A percentile compares a stretch with the other conserved stretches of the same genome.
Evolutionary conservation across 1,140 invertebrate genomes (phyloP).

Genomic region (Oncopodura yosiiana): DNA sequence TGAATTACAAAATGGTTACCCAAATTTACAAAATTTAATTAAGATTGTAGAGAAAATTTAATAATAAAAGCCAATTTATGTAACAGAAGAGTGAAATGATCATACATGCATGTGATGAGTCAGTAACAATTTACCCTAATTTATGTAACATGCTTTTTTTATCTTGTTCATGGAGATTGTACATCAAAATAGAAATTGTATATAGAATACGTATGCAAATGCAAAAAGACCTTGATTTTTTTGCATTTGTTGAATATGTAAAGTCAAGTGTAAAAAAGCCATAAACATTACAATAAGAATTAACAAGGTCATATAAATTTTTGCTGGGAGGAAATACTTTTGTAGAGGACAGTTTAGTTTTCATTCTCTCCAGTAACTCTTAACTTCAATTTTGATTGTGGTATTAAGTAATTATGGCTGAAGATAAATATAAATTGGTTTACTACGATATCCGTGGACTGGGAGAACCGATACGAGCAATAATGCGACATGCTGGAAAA

Average conservation of each 20-base stretch:
- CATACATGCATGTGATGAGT: neutral
- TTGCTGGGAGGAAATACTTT: too few relatives aligned
- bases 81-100: neutral
- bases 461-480: slow-evolving; percentile 50
- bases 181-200: too few relatives aligned
- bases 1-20: neutral
- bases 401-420: too few relatives aligned
- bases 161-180: too few relatives aligned
- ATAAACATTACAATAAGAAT: neutral
- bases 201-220: too few relatives aligned
- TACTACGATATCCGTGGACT: slow-evolving; percentile 53
- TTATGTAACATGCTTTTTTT: too few relatives aligned
- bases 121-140: neutral
- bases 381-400: too few relatives aligned
- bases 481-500: slow-evolving; percentile 48
- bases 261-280: neutral
- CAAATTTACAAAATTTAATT: neutral
- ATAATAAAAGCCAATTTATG: too few relatives aligned
- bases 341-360: too few relatives aligned
- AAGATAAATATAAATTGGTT: slow-evolving; percentile 41
- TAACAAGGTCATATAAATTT: too few relatives aligned
- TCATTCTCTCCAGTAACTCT: too few relatives aligned
- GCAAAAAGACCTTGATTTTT: neutral
- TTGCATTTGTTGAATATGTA: neutral
- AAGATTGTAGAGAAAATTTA: neutral